Conservation (phyloP, 1,140 invertebrate species). For the Trichomalopsis sarcophagae region DNA sequence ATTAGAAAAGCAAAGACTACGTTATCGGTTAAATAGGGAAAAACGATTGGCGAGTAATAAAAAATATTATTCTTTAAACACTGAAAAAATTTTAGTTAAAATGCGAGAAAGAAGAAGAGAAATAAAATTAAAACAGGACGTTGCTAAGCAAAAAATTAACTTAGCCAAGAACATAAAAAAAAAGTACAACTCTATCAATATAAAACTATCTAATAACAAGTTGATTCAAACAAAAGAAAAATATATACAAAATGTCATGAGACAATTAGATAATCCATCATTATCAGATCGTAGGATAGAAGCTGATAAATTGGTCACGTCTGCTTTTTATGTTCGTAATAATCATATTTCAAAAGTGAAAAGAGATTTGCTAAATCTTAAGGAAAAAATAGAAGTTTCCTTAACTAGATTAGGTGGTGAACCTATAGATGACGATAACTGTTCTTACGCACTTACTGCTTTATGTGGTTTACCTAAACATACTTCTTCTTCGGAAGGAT, state of each 20-base stretch:
- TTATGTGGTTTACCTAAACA: slow-evolving; percentile 7
- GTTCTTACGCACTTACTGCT: background rate
- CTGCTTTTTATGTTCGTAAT: background rate
- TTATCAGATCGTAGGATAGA: background rate
- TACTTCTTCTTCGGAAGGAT: slow-evolving; percentile 6
- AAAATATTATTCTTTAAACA: too few relatives aligned
- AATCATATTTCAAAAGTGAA: background rate
- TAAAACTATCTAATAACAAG: background rate
- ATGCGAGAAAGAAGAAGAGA: too few relatives aligned
- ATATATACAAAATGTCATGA: background rate
- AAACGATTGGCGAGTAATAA: too few relatives aligned
- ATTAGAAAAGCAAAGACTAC: background rate
- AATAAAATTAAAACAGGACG: too few relatives aligned
- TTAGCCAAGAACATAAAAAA: background rate
- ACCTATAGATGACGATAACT: background rate
- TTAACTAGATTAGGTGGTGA: slow-evolving; percentile 1
- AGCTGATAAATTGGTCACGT: background rate
- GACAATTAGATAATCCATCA: background rate
- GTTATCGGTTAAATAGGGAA: background rate
- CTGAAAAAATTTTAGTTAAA: too few relatives aligned
- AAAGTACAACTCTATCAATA: background rate
- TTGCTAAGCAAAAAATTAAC: background rate
- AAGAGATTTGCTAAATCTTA: background rate
- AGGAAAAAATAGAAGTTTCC: slow-evolving; percentile 13
- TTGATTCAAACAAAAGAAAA: slow-evolving; percentile 4